Evolutionary conservation across 2,888 invertebrate genomes (phyloP).

Genomic region (Hydriomena furcata): DNA sequence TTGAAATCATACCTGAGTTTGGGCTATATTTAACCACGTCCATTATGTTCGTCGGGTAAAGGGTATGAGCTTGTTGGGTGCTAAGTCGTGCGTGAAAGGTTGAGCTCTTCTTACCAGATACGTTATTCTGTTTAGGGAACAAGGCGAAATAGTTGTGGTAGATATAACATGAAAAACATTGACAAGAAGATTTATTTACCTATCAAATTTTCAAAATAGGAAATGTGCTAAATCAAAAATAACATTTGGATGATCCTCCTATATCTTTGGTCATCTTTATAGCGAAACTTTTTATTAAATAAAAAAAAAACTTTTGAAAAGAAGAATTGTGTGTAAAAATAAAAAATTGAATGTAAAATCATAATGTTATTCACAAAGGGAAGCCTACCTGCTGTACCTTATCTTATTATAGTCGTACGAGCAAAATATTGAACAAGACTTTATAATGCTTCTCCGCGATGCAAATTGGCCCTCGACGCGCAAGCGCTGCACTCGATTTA

Average conservation of each 20-base stretch:
- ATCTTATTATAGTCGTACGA: constrained; percentile 40
- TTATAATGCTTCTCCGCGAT: constrained; percentile 37
- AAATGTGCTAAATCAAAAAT: no score
- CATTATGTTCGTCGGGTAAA: constrained; percentile 24
- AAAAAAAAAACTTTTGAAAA: no score
- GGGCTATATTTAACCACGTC: constrained; percentile 34
- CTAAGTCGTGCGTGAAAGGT: constrained; percentile 38
- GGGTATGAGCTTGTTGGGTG: constrained; percentile 35
- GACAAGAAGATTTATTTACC: no score
- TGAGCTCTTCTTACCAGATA: constrained; percentile 20
- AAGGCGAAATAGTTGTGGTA: background rate
- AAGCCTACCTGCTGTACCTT: constrained; percentile 44
- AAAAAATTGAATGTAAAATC: background rate
- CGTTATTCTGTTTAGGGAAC: constrained; percentile 13
- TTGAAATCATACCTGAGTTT: constrained; percentile 34
- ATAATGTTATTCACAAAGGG: constrained; percentile 7
- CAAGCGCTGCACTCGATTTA: constrained; percentile 50
- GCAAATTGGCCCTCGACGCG: constrained; percentile 51
- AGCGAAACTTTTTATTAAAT: no score
- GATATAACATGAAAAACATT: no score
- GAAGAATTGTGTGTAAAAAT: constrained; percentile 4
- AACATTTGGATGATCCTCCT: no score
- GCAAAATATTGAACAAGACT: constrained; percentile 47
- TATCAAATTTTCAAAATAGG: no score
- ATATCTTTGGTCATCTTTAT: no score